Percentiles rank a stretch among this genome's conserved stretches.
phyloP scores from a whole-genome alignment of 2,888 invertebrate genomes.

The Andrena camellia region DNA sequence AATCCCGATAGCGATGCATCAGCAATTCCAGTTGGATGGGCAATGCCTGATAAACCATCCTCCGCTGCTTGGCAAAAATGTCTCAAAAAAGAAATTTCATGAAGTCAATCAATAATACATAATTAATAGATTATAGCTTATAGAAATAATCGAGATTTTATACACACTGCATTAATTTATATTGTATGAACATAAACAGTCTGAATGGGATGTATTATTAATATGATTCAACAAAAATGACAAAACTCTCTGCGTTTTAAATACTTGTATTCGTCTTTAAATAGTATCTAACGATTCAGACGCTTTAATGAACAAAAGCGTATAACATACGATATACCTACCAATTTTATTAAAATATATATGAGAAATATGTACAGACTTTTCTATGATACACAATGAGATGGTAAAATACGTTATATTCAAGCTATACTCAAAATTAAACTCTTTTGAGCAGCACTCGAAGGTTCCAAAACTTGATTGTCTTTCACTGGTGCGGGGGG shows the following conservation, averaged over 20 bases:
- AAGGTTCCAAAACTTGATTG: conserved; percentile 75
- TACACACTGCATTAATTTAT: conserved; percentile 34
- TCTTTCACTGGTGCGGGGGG: conserved; percentile 67
- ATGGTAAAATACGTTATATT: conserved; percentile 61
- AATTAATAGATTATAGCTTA: conserved; percentile 39
- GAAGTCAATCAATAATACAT: conserved; percentile 33
- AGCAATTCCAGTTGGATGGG: conserved; percentile 90
- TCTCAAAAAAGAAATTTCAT: conserved; percentile 72
- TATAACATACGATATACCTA: conserved; percentile 71
- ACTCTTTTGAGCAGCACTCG: conserved; percentile 85
- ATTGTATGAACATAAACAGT: conserved; percentile 13
- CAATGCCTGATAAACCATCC: conserved; percentile 87
- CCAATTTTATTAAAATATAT: conserved; percentile 64
- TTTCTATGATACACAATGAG: conserved; percentile 37
- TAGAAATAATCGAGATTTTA: conserved; percentile 42
- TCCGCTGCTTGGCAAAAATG: conserved; percentile 84
- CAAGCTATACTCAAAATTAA: conserved; percentile 78
- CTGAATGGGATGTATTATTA: background rate
- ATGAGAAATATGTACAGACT: conserved; percentile 68
- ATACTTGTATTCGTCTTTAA: conserved; percentile 12
- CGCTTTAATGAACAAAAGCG: background rate
- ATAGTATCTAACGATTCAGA: conserved; percentile 5
- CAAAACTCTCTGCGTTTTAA: conserved; percentile 22
- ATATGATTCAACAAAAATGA: conserved; percentile 16
- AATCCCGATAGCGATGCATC: conserved; percentile 86